Conservation (phyloP, 2,797 vertebrate species). For the Megaceryle alcyon region DNA sequence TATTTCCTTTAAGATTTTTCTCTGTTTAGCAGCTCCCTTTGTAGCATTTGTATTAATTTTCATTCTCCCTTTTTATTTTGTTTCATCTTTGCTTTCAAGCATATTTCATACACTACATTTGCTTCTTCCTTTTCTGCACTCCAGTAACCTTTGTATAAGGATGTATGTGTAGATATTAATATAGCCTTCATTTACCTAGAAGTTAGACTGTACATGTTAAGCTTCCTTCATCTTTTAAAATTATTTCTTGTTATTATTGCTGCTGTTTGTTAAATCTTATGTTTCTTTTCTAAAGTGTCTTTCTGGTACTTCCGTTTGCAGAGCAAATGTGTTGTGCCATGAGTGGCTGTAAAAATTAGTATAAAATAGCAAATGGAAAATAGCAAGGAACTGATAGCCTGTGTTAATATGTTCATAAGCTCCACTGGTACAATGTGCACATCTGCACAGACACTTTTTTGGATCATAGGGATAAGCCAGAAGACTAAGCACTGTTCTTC, state of each 20-base stretch:
- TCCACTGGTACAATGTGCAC: accelerated
- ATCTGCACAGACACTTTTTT: not conserved
- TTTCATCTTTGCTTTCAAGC: not conserved
- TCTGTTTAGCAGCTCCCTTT: not conserved
- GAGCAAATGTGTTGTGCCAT: not conserved
- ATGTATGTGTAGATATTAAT: not conserved
- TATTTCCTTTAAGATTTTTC: not conserved
- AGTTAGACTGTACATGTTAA: not conserved
- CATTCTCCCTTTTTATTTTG: not conserved
- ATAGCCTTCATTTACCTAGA: not conserved
- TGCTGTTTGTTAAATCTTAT: not conserved
- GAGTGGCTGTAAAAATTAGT: not conserved
- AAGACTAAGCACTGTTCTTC: not conserved
- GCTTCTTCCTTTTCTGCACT: not conserved
- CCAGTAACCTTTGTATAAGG: not conserved
- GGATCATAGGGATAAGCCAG: not conserved
- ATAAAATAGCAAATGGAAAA: not conserved
- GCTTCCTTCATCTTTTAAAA: not conserved
- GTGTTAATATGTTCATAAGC: not conserved
- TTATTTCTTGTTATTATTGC: not conserved
- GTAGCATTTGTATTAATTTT: not conserved
- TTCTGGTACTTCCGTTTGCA: not conserved
- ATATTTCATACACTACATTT: not conserved
- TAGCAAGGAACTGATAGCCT: not conserved
- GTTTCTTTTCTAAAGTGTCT: not conserved